Base-by-base conservation (phyloP, 2,888 invertebrate genomes). In the Cordilura impudica region DNA sequence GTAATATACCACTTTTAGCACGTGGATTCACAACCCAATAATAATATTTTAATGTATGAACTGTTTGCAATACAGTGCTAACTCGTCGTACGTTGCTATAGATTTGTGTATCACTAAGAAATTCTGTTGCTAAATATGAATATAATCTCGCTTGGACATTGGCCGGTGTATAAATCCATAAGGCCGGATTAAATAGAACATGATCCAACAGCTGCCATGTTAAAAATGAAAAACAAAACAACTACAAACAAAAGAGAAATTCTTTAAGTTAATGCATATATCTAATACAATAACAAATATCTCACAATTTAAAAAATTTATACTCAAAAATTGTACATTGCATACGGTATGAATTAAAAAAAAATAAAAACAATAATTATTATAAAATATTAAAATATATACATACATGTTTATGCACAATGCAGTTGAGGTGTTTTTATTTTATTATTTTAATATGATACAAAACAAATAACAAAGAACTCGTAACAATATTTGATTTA, bases 121-220 rank as follows among this genome's bases (percentile, higher is more conserved):
- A 99, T 90, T 99, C 99, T n/a, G 98, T 98, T 49, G 99, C 98
- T 91, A 99, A 91, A 91, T 99, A 99, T 87, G 97, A 97, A 92
- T 99, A 99, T 60, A 99, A 93, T 83, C 95, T 93, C 53, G 97
- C 96, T 90, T 98, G 98, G 7, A 99, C 99, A 82, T 96, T 95
- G 31, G 98, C 96, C 61, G 98, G 96, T 10, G 99, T 97, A 91
- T 99, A 97, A 87, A 99, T 98, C 99, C 99, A 99, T 81, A 99
- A 92, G 29, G 98, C 97, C 7, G 99, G 99, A 93, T 99, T 99
- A 93, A 99, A 99, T 83, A 99, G 94, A 77, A 99, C 96, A 92
- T 99, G 98, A 91, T 99, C 99, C 92, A 99, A 93, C 85, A 99
- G 94, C 95, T 99, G 98, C 94, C 95, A 95, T 87, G 95, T 95